A percentile compares a stretch with the other conserved stretches of the same genome.
phyloP scores from a whole-genome alignment of 53 echinoderm and acorn worm genomes.

The Actinopyga echinites region DNA sequence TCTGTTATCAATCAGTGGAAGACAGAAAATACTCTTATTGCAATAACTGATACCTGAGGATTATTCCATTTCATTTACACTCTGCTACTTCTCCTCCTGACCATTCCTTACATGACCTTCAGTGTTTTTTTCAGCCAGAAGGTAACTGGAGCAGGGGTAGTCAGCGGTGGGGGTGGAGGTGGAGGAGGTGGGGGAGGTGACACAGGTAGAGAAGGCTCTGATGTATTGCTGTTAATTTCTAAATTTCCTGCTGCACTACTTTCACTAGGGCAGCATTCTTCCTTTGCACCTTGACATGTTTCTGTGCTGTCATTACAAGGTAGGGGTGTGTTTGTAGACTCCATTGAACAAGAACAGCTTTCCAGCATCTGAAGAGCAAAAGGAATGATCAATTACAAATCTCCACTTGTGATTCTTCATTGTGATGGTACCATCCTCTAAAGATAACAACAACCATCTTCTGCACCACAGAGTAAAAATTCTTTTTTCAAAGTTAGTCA shows the following conservation, averaged over 20 bases:
- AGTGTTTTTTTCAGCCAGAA: neutral
- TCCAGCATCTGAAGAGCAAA: conserved; percentile 69
- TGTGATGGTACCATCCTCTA: too few species aligned
- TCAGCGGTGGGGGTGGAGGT: conserved; percentile 70
- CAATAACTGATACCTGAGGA: too few species aligned
- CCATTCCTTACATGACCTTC: neutral
- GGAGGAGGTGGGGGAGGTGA: neutral
- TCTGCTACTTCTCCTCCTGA: neutral
- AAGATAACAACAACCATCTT: too few species aligned
- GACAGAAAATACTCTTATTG: too few species aligned
- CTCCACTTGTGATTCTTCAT: neutral
- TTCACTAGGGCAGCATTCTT: neutral
- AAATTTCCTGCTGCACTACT: neutral
- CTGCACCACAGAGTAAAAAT: too few species aligned
- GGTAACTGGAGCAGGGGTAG: conserved; percentile 44
- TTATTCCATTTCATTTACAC: neutral
- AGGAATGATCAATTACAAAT: neutral
- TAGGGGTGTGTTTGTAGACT: conserved; percentile 46
- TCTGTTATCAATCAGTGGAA: too few species aligned
- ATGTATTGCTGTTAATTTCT: neutral
- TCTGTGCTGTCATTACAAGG: neutral
- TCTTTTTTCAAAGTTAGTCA: too few species aligned
- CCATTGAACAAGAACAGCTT: conserved; percentile 56
- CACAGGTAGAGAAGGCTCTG: neutral
- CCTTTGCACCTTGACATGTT: neutral